Evolutionary conservation across 2,797 vertebrate species (phyloP), one percentile per base, ranked within the genome.

Genomic region (Siniperca scherzeri): DNA sequence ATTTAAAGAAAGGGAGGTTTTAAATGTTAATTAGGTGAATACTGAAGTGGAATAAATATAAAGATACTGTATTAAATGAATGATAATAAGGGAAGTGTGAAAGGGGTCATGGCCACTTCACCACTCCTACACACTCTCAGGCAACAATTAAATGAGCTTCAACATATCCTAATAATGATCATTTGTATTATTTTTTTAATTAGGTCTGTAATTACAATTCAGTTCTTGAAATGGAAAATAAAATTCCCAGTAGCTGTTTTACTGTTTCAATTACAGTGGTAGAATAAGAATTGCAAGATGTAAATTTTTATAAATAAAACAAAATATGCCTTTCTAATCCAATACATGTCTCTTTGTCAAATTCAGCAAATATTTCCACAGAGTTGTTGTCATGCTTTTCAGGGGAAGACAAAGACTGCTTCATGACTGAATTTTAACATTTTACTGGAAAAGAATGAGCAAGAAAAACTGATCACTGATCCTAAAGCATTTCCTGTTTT

Each of bases 61-160:
- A 62, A 72, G 27, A 74, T 44, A n/a, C 22, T 71, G 40, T 27
- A 55, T 81, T 38, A 71, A 76, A 81, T 75, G 0, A 69, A 75
- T 81, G 25, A 61, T 75, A 83, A 82, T 73, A 65, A 61, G 71
- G 57, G 42, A 64, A 30, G 19, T n/a, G 11, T 65, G 44, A 65
- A 64, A 33, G 27, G 22, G 55, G 17, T 66, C 3, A 2, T 62
- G 17, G 46, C 65, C 42, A 76, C 76, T 81, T 80, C n/a, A 70
- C 19, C 13, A 56, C 62, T 52, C 78, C 50, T n/a, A 50, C 44
- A 66, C 59, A 30, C 38, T 52, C 61, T 69, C 44, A 65, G 27
- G 56, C 2, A 65, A 56, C 46, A 80, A 69, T 53, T 14, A 25
- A 42, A 72, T 46, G 11, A 64, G 30, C 25, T 46, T 2, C 61